These are phyloP conservation scores for Cynoglossus semilaevis DNA, from an alignment of 2,113 vertebrate species.

Conservation along the genomic window DNA sequence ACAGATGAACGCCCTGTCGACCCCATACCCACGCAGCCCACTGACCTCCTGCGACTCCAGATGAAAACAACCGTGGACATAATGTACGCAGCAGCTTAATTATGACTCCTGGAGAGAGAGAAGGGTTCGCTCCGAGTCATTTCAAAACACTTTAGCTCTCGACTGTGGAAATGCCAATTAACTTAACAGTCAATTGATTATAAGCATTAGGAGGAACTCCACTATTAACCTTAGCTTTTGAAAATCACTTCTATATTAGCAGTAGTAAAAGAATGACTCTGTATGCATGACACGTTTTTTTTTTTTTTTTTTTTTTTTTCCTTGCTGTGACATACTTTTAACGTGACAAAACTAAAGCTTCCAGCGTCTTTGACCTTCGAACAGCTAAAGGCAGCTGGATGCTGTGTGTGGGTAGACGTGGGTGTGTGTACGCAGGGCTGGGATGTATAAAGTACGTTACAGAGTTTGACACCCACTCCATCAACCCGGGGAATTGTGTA, in stretches of 20 bases:
- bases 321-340: constrained; percentile 30
- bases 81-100: constrained; percentile 45
- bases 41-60: background rate
- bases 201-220: too few species aligned
- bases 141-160: background rate
- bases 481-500: constrained; percentile 49
- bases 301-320: constrained; percentile 16
- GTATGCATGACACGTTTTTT: constrained; percentile 15
- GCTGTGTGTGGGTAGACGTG: too few species aligned
- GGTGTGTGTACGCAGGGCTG: background rate
- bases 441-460: constrained; percentile 33
- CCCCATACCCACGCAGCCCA: too few species aligned
- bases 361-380: too few species aligned
- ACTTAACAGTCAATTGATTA: too few species aligned
- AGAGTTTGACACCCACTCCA: constrained; percentile 46
- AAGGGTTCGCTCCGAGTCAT: constrained; percentile 16
- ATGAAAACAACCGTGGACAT: constrained; percentile 46
- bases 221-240: too few species aligned
- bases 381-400: too few species aligned
- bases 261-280: constrained; percentile 7
- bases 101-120: constrained; percentile 37
- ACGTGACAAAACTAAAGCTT: constrained; percentile 34
- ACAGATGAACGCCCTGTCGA: background rate
- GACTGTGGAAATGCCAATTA: background rate
- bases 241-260: too few species aligned